Base-by-base conservation (phyloP, 2,888 invertebrate genomes). In the Drosophila antonietae region DNA sequence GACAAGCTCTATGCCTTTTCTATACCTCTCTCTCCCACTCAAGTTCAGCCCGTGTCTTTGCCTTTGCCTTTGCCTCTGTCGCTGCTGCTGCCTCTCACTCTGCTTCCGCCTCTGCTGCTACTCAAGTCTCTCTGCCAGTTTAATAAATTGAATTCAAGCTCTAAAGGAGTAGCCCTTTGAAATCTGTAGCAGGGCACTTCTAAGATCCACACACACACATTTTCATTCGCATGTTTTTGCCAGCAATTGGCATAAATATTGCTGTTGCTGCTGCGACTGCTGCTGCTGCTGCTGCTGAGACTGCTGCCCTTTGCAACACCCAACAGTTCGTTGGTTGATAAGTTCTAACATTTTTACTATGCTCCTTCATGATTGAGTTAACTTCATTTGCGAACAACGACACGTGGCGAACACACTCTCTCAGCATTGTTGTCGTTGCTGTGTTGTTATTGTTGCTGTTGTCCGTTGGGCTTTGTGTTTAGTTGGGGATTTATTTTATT, bases 201-300 rank as follows among this genome's bases (percentile, higher is more conserved):
- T 87, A 90, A 86, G 85, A 88, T 88, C 79, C 55, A 41, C 39
- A 23, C 53, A n/a, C 49, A 37, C 89, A 78, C 88, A 87, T 84
- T 87, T 80, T 41, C 70, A 78, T 77, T 78, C 66, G 63, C 83
- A 74, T 89, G 88, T 84, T 75, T 51, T 51, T 73, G 80, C 71
- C 58, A 71, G 70, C 86, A 90, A 87, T 87, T 87, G 86, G 87
- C 86, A 87, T 87, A 87, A 87, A 87, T 87, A 87, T 87, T 90
- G 44, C 53, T 37, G 63, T 41, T 59, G 77, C 78, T 37, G 56
- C 65, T 28, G 62, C 51, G 9, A 10, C 31, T 33, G 33, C 33
- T 43, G 33, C 49, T 14, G 37, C 31, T 33, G 33, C 33, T 43
- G 33, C 49, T 14, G 37, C 61, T 37, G 58, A 7, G 31, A 8